Percentiles rank a stretch among this genome's conserved stretches.
Conservation (phyloP, 2,113 vertebrate genomes). For the Larimichthys crocea region DNA sequence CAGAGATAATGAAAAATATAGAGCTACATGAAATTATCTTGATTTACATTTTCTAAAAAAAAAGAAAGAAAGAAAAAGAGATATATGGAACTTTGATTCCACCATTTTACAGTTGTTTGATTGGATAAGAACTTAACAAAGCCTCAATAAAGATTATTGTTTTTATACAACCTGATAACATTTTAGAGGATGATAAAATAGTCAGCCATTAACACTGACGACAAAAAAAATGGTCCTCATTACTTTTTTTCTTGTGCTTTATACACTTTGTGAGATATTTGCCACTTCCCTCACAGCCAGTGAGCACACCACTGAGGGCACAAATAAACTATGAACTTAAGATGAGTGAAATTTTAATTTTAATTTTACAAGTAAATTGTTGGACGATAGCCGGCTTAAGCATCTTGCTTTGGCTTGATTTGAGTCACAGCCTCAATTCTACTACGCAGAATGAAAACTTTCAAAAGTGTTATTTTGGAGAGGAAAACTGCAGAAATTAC, state of each 20-base stretch:
- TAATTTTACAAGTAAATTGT: neutral
- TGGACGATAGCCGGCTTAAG: neutral
- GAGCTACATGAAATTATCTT: slow-evolving; percentile 7
- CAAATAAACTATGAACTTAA: neutral
- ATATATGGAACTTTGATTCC: neutral
- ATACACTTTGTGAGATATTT: neutral
- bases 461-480: neutral
- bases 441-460: no score
- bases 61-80: neutral
- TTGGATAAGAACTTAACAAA: neutral
- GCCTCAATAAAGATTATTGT: neutral
- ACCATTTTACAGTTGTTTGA: neutral
- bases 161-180: neutral
- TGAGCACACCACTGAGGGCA: no score
- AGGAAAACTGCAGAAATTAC: neutral
- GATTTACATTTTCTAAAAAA: neutral
- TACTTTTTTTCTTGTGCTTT: neutral
- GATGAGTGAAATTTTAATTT: neutral
- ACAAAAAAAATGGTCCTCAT: neutral
- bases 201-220: neutral
- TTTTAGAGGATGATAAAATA: neutral
- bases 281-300: no score
- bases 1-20: slow-evolving; percentile 6
- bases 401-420: neutral
- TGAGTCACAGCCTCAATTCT: neutral